Percentiles rank a stretch among this genome's conserved stretches.
Evolutionary conservation across 2,113 vertebrate genomes (phyloP).

Genomic region (Salvelinus sp.): DNA sequence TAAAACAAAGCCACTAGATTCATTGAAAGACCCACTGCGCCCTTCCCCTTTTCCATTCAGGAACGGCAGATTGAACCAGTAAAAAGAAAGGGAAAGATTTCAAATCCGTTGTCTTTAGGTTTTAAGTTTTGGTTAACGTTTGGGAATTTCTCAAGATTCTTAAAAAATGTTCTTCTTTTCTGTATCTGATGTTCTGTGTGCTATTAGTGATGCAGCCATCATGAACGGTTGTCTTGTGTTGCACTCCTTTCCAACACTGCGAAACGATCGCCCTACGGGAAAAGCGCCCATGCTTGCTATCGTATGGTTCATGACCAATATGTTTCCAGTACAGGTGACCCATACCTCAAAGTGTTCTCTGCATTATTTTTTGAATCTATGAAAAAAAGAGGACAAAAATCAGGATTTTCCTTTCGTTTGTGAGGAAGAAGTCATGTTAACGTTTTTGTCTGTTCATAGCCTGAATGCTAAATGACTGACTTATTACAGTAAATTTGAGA

Average conservation of each 20-base stretch:
- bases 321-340: slow-evolving; percentile 99
- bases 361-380: slow-evolving; percentile 71
- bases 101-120: slow-evolving; percentile 50
- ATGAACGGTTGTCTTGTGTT: slow-evolving; percentile 99
- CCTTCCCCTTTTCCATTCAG: slow-evolving; percentile 6
- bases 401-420: slow-evolving; percentile 40
- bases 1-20: neutral
- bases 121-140: slow-evolving; percentile 77
- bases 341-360: slow-evolving; percentile 98
- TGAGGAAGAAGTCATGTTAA: slow-evolving; percentile 43
- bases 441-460: slow-evolving; percentile 45
- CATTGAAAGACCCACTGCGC: neutral
- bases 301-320: slow-evolving; percentile 99
- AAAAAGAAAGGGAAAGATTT: slow-evolving; percentile 6
- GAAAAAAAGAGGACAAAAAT: slow-evolving; percentile 56
- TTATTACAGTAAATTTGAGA: slow-evolving; percentile 40
- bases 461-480: slow-evolving; percentile 26
- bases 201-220: slow-evolving; percentile 99
- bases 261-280: slow-evolving; percentile 95
- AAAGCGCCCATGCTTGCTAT: slow-evolving; percentile 99
- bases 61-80: slow-evolving; percentile 30
- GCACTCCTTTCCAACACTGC: slow-evolving; percentile 99
- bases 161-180: slow-evolving; percentile 99
- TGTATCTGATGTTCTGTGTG: slow-evolving; percentile 99
- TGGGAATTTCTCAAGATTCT: slow-evolving; percentile 82